Evolutionary conservation across 1,140 invertebrate species (phyloP).

Genomic region (Rhynchophorus ferrugineus): DNA sequence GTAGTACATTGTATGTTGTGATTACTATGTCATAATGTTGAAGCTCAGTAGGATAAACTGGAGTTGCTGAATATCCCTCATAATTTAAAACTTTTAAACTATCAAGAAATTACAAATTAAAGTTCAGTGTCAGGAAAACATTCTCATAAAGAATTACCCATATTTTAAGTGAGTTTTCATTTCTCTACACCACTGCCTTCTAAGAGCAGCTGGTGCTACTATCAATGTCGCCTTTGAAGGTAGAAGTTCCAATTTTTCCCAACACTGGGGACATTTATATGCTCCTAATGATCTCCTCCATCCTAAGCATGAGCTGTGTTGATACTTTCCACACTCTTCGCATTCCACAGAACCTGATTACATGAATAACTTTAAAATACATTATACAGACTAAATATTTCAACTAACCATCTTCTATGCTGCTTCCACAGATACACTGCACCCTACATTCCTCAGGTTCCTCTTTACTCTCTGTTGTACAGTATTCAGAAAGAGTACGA

Average conservation of each 20-base stretch:
- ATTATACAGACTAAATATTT: neutral
- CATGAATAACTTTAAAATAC: neutral
- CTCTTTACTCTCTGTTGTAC: constrained; percentile 7
- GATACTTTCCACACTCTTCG: constrained; percentile 47
- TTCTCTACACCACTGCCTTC: constrained; percentile 68
- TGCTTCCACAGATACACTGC: constrained; percentile 38
- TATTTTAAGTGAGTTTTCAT: constrained; percentile 57
- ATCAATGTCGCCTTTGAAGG: constrained; percentile 61
- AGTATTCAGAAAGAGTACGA: constrained; percentile 21
- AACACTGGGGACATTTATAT: constrained; percentile 60
- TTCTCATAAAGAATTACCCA: constrained; percentile 29
- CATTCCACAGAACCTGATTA: constrained; percentile 42
- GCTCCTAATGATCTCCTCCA: constrained; percentile 39
- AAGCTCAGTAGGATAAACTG: constrained; percentile 57
- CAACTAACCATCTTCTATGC: constrained; percentile 25
- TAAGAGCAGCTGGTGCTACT: constrained; percentile 61
- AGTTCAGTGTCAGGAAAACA: neutral
- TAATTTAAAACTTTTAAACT: constrained; percentile 52
- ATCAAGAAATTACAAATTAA: neutral
- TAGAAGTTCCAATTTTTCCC: constrained; percentile 45
- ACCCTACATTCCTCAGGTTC: constrained; percentile 14
- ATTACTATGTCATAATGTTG: constrained; percentile 67
- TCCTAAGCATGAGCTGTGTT: constrained; percentile 56
- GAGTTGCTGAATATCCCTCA: constrained; percentile 47
- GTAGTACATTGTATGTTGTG: constrained; percentile 61